Conservation (phyloP, 2,797 vertebrate genomes). For the Falco cherrug region DNA sequence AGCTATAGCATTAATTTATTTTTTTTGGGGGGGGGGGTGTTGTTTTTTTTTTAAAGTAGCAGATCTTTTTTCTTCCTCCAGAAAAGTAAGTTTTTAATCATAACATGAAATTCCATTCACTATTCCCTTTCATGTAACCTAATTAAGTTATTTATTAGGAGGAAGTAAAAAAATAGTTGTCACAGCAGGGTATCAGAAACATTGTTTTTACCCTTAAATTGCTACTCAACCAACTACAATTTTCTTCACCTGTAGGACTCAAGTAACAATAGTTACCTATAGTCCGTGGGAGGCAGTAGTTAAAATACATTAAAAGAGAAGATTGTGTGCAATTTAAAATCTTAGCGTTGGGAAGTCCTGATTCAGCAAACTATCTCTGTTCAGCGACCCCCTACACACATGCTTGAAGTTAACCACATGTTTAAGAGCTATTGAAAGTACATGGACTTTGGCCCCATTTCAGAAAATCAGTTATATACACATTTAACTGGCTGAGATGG, state of each 20-base stretch:
- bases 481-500: conserved; percentile 46
- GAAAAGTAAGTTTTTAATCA: neutral
- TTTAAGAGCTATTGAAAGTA: conserved; percentile 56
- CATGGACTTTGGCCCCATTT: conserved; percentile 45
- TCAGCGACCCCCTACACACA: conserved; percentile 30
- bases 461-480: conserved; percentile 56
- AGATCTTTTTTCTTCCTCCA: neutral
- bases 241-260: neutral
- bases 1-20: neutral
- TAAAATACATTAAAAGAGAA: neutral
- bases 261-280: neutral
- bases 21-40: neutral
- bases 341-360: conserved; percentile 31
- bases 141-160: neutral
- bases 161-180: neutral
- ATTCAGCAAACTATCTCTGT: conserved; percentile 45
- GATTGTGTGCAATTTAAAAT: conserved; percentile 34
- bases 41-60: neutral
- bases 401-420: conserved; percentile 62
- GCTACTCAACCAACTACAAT: neutral
- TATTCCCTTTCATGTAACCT: neutral
- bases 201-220: neutral
- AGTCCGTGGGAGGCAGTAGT: neutral
- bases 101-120: neutral
- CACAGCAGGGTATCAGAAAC: neutral